Base-by-base conservation (phyloP, 1,140 invertebrate species). In the Leptinotarsa undecemlineata region DNA sequence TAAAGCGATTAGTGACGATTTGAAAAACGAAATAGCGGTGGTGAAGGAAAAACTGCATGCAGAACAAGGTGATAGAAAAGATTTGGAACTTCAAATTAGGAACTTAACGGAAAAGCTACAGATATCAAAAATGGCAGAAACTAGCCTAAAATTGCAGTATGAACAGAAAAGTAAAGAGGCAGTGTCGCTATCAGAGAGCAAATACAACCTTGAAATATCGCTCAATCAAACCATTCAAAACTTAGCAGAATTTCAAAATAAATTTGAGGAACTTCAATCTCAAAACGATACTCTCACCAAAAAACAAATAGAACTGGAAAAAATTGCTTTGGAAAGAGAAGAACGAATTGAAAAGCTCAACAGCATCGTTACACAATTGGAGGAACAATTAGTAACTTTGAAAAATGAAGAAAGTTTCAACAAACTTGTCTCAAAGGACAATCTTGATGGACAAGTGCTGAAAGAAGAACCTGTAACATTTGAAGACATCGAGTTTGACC, bases 71-170 rank as follows among this genome's bases (percentile, higher is more conserved):
- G 51, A 11, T 17, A 73, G 78, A 47, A 76, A 77, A 74, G 64
- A 79, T 75, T 60, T 76, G 13, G 82, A 82, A 78, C 67, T 47
- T 13, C 74, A 81, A 74, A 51, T 81, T 23, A 70, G 72, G 74
- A 79, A 57, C 60, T 68, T 81, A 21, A 80, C 76, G 15, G 78
- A 81, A 75, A 80, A 84, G 75, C 73, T 81, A 8, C 77, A 81
- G 78, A 81, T 76, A 67, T 70, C 76, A 60, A 82, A 84, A 81
- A 81, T 82, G 80, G 61, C 71, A 14, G 81, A 85, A 79, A 81
- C 80, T 4, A 78, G 73, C 61, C 71, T 82, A 3, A 84, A 84
- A 73, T 70, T 81, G 15, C 82, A 83, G 72, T 77, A 77, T 61
- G 79, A 82, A 68, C 79, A 78, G 6, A 61, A 83, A n/a, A 78